phyloP scores from a whole-genome alignment of 2,797 vertebrate species.

The Allobates femoralis region DNA sequence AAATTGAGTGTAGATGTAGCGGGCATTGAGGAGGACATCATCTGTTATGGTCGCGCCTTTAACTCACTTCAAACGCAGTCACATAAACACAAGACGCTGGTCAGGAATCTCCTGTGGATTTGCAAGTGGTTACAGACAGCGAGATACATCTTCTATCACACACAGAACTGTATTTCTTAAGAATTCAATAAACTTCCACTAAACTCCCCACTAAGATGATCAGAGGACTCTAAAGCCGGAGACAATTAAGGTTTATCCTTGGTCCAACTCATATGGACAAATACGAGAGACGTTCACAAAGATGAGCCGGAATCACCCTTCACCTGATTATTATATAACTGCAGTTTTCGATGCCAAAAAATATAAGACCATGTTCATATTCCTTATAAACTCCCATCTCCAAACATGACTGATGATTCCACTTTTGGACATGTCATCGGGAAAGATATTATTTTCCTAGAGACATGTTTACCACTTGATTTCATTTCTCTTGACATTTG shows the following conservation, averaged over 20 bases:
- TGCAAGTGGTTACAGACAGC: slow-evolving; percentile 13
- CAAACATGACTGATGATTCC: slow-evolving; percentile 65
- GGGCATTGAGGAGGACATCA: slow-evolving; percentile 12
- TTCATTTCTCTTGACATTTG: slow-evolving; percentile 74
- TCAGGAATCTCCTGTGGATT: slow-evolving; percentile 42
- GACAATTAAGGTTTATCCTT: slow-evolving; percentile 20
- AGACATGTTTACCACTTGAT: slow-evolving; percentile 70
- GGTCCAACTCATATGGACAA: neutral
- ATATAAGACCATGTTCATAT: slow-evolving; percentile 56
- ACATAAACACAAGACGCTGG: slow-evolving; percentile 10
- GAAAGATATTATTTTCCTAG: slow-evolving; percentile 69
- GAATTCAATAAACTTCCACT: slow-evolving; percentile 34
- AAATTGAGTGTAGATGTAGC: neutral
- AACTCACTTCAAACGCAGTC: slow-evolving; percentile 21
- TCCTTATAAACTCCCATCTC: slow-evolving; percentile 66
- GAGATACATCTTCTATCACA: neutral
- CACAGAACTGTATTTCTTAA: slow-evolving; percentile 18
- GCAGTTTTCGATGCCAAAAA: slow-evolving; percentile 14
- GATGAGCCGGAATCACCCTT: neutral
- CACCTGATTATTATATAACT: slow-evolving; percentile 45
- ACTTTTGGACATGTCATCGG: slow-evolving; percentile 70
- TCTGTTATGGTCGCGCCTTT: slow-evolving; percentile 1
- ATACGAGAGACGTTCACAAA: neutral
- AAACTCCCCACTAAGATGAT: slow-evolving; percentile 28
- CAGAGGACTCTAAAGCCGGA: neutral